Evolutionary conservation across 35 echinoderm and acorn worm genomes (phyloP), one percentile per base, ranked within the genome.

Genomic region (Apostichopus japonicus): DNA sequence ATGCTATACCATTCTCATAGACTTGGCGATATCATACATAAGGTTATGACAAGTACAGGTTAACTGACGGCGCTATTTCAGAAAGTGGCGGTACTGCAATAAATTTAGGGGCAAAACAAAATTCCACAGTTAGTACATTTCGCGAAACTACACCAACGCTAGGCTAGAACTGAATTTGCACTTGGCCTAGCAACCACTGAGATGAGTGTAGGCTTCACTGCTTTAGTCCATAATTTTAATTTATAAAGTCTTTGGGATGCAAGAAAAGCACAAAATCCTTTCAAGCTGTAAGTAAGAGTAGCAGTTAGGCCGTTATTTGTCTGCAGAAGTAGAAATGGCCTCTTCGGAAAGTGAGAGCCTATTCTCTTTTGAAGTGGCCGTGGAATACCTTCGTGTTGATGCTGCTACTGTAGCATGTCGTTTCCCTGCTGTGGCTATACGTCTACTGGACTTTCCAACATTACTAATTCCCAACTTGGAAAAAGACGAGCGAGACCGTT

Each of bases 321-420:
- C 24, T 8, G 51, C 62, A 17, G 1, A 9, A 89, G 7, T 53
- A 11, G 24, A 72, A 65, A 89, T 89, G 86, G 86, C 86, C 17
- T 71, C 62, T 19, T 10, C 44, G 10, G 79, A 82, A 51, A 11
- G 62, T n/a, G 86, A 89, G 8, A 65, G 56, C 51, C 33, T 89
- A 24, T 89, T 89, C 24, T 89, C 86, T 1, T 89, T 89, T 72
- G 86, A 89, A 25, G 86, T 89, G 21, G 86, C 86, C 15, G 86
- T 89, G 56, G 61, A 89, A 72, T 54, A 65, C 52, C 86, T 89
- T 89, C 86, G 86, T 51, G 59, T 89, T 33, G 63, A 71, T 63
- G 86, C 51, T 27, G 86, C 59, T 53, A 89, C 86, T 19, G 33
- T 89, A 2, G 21, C 86, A 17, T 89, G 86, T 72, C 86, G 86